Base-by-base conservation (phyloP, 2,888 invertebrate genomes). In the Nemoura dubitans region DNA sequence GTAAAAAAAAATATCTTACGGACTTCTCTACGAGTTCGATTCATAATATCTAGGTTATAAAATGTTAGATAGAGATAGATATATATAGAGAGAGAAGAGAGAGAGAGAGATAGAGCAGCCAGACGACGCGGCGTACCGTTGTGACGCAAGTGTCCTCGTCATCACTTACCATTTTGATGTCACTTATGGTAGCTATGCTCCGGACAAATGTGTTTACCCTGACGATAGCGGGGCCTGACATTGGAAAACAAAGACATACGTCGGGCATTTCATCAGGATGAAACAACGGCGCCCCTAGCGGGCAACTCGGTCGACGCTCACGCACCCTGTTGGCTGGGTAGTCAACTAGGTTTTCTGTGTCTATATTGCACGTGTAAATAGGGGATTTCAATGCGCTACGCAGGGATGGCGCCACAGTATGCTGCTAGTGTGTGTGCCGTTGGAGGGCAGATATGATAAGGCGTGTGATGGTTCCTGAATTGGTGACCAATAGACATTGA, bases 181-280 rank as follows among this genome's bases (percentile, higher is more conserved):
- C 98, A 95, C 98, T 98, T 94, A 98, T 98, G 92, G 98, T 98
- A 92, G 97, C 97, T 92, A 98, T 97, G 96, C 97, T 98, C 95
- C 98, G 95, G 93, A 98, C 97, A 96, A 98, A 98, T 94, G 98
- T 96, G 96, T 98, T 98, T 93, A 98, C 97, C 94, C 95, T 96
- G 93, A 98, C 98, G 94, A 97, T 95, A 92, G 98, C 98, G 92
- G 98, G 98, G 92, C 98, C 98, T 84, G 59, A 84, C 59, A 59
- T 59, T 88, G 59, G 21, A 59, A 86, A 86, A 86, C 83, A 87
- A 78, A 85, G 83, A 85, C 85, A 85, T 36, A 59, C 59, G 59
- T 59, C 59, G 59, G 59, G 16, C 59, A 59, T 78, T 27, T 80
- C 85, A 80, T 84, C 85, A 78, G 25, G 42, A 85, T 26, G 29